Evolutionary conservation across 30 jellyfish, hydroid and myxozoan genomes (phyloP), one percentile per base, ranked within the genome.

Genomic region (Cassiopea xamachana): DNA sequence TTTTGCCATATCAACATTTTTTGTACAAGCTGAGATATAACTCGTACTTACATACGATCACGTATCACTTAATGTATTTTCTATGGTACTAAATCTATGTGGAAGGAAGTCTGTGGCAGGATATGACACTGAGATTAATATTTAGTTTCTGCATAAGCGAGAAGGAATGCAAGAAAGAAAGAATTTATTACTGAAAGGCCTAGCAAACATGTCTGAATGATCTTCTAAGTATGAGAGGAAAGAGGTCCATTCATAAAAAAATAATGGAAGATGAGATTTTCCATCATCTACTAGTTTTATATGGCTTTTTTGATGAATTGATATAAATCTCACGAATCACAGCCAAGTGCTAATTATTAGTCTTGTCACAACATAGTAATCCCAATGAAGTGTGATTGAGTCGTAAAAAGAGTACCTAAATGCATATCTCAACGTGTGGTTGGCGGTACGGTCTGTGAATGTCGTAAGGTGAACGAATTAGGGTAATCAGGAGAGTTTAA

Each of bases 341-440:
- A 47, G 85, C 89, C 70, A 82, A 82, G 88, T 88, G 95, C 76
- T 88, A 88, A 88, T 88, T 68, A 69, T 73, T 77, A 88, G 48
- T 88, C 90, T 88, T 88, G 88, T 88, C 86, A 88, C 95, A 88
- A 88, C 95, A 79, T 64, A 6, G 79, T 78, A 88, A 88, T 88
- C 95, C 95, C 88, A 79, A 88, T 73, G 95, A 88, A 79, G 94
- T 87, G 94, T 47, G 89, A 77, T 48, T 39, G 69, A 69, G 69
- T 74, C 82, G 88, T 70, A 48, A 75, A 87, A 77, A 77, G 94
- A 87, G 89, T 69, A 76, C 80, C 88, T 74, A 64, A 67, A 76
- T 77, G 87, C 72, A 85, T 60, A 74, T 73, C 87, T 85, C 87
- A 85, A 74, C 87, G 87, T 75, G 93, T 76, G 93, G 93, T 85